Percentiles rank a stretch among this genome's conserved stretches.
Conservation (phyloP, 2,113 vertebrate species). For the Conger conger region DNA sequence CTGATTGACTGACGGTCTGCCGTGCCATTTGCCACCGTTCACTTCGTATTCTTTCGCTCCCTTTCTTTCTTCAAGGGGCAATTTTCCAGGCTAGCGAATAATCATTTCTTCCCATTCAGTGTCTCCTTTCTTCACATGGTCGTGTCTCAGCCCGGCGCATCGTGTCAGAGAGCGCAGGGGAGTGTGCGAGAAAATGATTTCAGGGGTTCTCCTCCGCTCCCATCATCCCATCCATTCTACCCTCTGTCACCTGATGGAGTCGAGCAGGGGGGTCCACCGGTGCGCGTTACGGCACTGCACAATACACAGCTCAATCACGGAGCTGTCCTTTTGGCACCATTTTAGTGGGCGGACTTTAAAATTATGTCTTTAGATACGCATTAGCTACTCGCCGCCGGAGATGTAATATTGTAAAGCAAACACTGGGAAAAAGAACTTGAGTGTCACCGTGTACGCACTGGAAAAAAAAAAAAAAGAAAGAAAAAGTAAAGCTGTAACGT, state of each 20-base stretch:
- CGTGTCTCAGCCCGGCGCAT: not conserved
- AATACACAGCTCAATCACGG: not conserved
- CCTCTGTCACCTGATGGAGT: slow-evolving; percentile 12
- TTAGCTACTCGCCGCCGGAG: not conserved
- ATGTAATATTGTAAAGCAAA: slow-evolving; percentile 5
- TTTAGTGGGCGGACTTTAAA: not conserved
- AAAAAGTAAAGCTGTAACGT: not conserved
- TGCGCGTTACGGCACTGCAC: not conserved
- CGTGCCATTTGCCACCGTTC: not conserved
- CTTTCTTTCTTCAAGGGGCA: slow-evolving; percentile 15
- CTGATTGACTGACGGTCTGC: slow-evolving; percentile 7
- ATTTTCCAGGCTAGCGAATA: slow-evolving; percentile 33
- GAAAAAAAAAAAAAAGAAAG: not conserved
- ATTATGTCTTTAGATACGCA: not conserved
- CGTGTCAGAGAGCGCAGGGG: not conserved
- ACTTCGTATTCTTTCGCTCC: not conserved
- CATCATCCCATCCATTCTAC: slow-evolving; percentile 1
- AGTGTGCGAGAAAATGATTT: not conserved
- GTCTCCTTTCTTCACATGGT: not conserved
- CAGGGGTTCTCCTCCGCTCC: not conserved
- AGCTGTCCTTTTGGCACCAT: not conserved
- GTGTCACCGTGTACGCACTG: not conserved
- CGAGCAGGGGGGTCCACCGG: not conserved
- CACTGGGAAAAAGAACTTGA: not conserved
- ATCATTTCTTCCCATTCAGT: slow-evolving; percentile 29